Evolutionary conservation across 92 coral and sea anemone species (phyloP).

Genomic region (Porites cylindrica): DNA sequence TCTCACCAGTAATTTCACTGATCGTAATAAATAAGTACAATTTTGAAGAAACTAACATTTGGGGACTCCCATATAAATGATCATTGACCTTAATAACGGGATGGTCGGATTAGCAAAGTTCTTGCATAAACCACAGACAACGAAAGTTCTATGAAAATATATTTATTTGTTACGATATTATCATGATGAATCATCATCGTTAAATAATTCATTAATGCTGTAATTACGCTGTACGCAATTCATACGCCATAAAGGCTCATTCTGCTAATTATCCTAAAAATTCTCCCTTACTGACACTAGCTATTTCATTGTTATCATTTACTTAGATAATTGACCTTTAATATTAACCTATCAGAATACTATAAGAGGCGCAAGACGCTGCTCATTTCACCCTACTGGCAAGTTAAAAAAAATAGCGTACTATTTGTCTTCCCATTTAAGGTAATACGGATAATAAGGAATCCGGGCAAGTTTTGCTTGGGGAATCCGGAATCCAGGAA

Average conservation of each 20-base stretch:
- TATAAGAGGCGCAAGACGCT: not conserved
- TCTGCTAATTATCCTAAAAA: not conserved
- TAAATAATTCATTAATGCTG: conserved; percentile 22
- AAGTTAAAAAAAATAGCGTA: not conserved
- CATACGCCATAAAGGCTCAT: not conserved
- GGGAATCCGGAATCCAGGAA: no score
- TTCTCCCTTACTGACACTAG: not conserved
- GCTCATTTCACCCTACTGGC: not conserved
- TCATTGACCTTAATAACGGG: no score
- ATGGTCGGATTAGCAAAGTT: no score
- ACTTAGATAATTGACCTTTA: not conserved
- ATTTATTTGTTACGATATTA: conserved; percentile 6
- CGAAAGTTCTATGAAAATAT: conserved; percentile 8
- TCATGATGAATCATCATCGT: conserved; percentile 11
- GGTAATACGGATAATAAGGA: not conserved
- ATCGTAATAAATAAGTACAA: no score
- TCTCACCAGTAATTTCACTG: no score
- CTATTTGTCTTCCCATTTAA: no score
- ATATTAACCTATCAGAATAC: not conserved
- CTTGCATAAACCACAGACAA: not conserved
- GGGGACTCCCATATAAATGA: no score
- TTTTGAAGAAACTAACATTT: no score
- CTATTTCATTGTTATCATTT: not conserved
- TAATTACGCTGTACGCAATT: conserved; percentile 3
- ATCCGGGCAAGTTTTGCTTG: not conserved